Evolutionary conservation across 2,888 invertebrate genomes (phyloP).

Genomic region (Napeogenes sylphis): DNA sequence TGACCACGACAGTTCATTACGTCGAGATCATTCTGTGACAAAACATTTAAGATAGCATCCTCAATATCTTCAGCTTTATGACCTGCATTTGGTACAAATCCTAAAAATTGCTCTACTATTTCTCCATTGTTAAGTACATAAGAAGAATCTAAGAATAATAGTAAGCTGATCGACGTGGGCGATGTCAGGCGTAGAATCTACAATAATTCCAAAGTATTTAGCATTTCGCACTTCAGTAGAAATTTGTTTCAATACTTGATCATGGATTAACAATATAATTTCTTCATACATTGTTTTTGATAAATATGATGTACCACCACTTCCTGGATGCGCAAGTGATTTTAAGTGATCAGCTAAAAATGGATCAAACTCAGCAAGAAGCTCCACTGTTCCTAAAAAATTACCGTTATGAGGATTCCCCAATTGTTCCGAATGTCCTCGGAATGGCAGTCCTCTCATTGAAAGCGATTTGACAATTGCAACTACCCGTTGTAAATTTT

Average conservation of each 20-base stretch:
- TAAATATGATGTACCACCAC: conserved; percentile 37
- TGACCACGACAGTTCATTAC: conserved; percentile 13
- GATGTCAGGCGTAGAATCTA: conserved; percentile 20
- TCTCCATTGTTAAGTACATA: conserved; percentile 12
- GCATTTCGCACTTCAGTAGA: conserved; percentile 10
- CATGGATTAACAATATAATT: conserved; percentile 6
- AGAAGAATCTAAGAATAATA: conserved; percentile 13
- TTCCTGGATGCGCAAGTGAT: conserved; percentile 36
- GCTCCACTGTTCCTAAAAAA: conserved; percentile 37
- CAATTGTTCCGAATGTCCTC: conserved; percentile 23
- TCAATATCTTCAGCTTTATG: conserved; percentile 12
- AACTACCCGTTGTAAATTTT: conserved; percentile 11
- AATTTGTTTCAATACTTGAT: conserved; percentile 15
- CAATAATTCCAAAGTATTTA: conserved; percentile 17
- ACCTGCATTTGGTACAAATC: conserved; percentile 10
- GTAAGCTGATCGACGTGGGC: conserved; percentile 21
- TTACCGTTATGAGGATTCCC: conserved; percentile 36
- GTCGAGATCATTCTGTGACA: conserved; percentile 8
- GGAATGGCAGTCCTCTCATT: conserved; percentile 24
- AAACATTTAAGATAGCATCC: conserved; percentile 6
- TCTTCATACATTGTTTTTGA: conserved; percentile 26
- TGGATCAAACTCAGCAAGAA: conserved; percentile 40
- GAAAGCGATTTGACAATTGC: conserved; percentile 15
- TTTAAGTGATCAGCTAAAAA: conserved; percentile 37
- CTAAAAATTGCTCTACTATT: conserved; percentile 12